Base-by-base conservation (phyloP, 2,888 invertebrate species). In the Epinotia ramella region DNA sequence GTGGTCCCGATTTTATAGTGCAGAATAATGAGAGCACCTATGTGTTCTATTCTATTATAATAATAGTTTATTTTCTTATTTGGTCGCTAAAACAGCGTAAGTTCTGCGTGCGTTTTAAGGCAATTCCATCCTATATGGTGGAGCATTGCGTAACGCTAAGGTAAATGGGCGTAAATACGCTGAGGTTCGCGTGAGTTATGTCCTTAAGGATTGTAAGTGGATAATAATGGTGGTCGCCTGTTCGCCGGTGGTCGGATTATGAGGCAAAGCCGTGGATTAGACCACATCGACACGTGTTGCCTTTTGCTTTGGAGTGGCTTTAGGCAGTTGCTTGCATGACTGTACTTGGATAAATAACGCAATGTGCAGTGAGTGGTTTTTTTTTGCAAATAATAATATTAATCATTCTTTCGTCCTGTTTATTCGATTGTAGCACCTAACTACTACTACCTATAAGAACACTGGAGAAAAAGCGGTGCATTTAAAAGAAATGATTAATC, bases 211-310 rank as follows among this genome's bases (percentile, higher is more conserved):
- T 87, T 86, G 88, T 89, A 87, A 89, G 90, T 90, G 88, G 91
- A 91, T 89, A 82, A 87, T 89, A 87, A 87, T 88, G 86, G 90
- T 84, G 86, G 84, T 77, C 81, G 82, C 81, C 81, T 80, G 87
- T 85, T 81, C 84, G 79, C 82, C 91, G 93, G 94, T 94, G 94
- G 94, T 93, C 94, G 93, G 92, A 92, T 92, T 91, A 91, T 86
- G 84, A 83, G 78, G 88, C 86, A 90, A 91, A 92, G 90, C 89
- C 84, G 79, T 81, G 90, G 94, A 93, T 94, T 93, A 94, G 85
- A 84, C 83, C 84, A 86, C 89, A 91, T 94, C 91, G 91, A 93
- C 93, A 93, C 93, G 92, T 92, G 93, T 72, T 91, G 89, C 88
- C 84, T 83, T 88, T 84, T 87, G 85, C 85, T 83, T 85, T 89